These are phyloP conservation scores for Phyllostomus discolor DNA, from an alignment of 2,113 vertebrate genomes.

Conservation along the genomic window DNA sequence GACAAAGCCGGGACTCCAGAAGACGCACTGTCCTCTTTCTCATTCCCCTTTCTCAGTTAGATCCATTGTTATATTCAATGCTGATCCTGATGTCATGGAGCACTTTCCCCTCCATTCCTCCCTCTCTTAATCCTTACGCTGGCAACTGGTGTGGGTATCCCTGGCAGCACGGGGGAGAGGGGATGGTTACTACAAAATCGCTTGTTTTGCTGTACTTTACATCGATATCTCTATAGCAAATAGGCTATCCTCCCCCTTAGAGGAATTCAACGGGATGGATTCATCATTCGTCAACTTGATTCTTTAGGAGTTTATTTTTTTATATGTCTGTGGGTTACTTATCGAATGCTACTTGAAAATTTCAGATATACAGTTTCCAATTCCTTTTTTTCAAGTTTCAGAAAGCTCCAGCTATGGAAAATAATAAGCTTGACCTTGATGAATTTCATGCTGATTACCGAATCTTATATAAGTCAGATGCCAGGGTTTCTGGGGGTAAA, in stretches of 20 bases:
- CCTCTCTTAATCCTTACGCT: background rate
- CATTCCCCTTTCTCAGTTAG: background rate
- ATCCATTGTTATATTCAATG: background rate
- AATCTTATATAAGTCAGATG: background rate
- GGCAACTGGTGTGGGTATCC: background rate
- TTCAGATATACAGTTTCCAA: background rate
- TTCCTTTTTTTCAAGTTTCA: background rate
- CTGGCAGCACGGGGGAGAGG: fast-evolving
- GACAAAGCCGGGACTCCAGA: background rate
- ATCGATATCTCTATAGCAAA: background rate
- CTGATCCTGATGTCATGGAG: background rate
- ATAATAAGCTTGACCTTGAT: background rate
- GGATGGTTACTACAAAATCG: background rate
- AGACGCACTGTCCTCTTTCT: background rate
- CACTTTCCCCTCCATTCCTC: background rate
- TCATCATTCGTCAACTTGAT: background rate
- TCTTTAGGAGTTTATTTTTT: background rate
- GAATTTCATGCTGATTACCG: background rate
- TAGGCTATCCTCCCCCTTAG: background rate
- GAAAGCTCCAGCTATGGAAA: background rate
- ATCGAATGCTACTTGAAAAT: background rate
- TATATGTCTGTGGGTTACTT: background rate
- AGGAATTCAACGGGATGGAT: background rate
- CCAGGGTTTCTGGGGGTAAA: background rate
- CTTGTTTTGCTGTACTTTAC: background rate